phyloP scores from a whole-genome alignment of 2,113 vertebrate genomes.

The Sorex araneus region DNA sequence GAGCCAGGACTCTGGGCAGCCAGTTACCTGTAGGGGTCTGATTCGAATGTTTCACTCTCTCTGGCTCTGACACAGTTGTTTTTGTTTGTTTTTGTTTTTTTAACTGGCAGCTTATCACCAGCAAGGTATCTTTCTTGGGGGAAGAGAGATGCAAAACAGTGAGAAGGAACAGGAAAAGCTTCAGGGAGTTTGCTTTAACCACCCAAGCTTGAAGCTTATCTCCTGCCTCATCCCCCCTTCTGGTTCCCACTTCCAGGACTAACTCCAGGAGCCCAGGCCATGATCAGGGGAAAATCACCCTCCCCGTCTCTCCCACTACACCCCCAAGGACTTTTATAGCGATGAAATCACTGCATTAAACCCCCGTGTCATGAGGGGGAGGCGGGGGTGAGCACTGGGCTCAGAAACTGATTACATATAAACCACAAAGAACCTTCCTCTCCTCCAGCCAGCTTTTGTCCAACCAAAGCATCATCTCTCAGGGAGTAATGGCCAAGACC shows the following conservation, averaged over 20 bases:
- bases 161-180: conserved; percentile 37
- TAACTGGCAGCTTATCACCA: neutral
- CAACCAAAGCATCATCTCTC: neutral
- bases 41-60: neutral
- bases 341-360: conserved; percentile 4
- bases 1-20: neutral
- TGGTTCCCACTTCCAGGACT: neutral
- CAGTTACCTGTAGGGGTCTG: neutral
- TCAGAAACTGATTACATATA: neutral
- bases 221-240: neutral
- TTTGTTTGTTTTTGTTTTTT: neutral
- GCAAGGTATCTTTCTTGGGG: too few relatives aligned
- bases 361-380: neutral
- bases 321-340: neutral
- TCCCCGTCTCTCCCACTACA: neutral
- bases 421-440: neutral
- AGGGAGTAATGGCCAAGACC: neutral
- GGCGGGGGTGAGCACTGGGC: neutral
- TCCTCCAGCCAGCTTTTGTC: conserved; percentile 36
- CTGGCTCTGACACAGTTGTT: neutral
- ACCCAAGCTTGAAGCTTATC: neutral
- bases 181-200: neutral
- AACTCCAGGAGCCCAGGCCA: neutral
- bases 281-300: neutral
- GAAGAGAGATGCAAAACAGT: conserved; percentile 57